Evolutionary conservation across 53 echinoderm and acorn worm species (phyloP).

Genomic region (Antedon mediterranea): DNA sequence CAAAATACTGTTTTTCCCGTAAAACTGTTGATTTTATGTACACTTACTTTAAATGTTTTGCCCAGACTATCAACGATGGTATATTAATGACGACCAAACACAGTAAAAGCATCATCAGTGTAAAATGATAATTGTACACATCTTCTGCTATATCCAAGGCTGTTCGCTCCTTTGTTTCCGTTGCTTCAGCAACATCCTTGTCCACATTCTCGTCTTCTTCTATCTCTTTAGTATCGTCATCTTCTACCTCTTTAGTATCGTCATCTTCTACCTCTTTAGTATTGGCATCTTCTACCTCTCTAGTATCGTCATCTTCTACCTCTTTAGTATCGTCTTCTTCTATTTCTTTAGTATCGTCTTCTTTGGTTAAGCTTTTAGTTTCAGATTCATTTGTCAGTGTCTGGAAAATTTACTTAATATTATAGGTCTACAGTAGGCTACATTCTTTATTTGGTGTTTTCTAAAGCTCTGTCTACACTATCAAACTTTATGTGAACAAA

Average conservation of each 20-base stretch:
- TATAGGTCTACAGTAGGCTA: no score
- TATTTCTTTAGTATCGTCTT: not conserved
- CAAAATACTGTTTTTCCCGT: no score
- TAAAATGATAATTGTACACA: conserved; percentile 23
- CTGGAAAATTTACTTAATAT: no score
- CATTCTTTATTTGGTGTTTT: no score
- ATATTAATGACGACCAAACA: conserved; percentile 22
- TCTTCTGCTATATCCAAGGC: conserved; percentile 18
- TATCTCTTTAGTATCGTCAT: not conserved
- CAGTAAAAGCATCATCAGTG: conserved; percentile 18
- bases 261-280: not conserved
- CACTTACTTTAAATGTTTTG: conserved; percentile 26
- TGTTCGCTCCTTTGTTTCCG: not conserved
- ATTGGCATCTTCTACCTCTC: not conserved
- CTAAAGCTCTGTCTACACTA: no score
- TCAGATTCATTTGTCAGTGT: not conserved
- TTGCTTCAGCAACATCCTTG: not conserved
- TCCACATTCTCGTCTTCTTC: no score
- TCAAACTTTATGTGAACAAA: no score
- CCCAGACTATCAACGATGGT: conserved; percentile 32
- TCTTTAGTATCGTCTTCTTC: not conserved
- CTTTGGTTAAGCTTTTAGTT: no score
- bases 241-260: no score
- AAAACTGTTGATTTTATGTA: no score
- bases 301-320: not conserved